Evolutionary conservation across 64 coral and sea anemone genomes (phyloP), one percentile per base, ranked within the genome.

Genomic region (Pocillopora damicornis): DNA sequence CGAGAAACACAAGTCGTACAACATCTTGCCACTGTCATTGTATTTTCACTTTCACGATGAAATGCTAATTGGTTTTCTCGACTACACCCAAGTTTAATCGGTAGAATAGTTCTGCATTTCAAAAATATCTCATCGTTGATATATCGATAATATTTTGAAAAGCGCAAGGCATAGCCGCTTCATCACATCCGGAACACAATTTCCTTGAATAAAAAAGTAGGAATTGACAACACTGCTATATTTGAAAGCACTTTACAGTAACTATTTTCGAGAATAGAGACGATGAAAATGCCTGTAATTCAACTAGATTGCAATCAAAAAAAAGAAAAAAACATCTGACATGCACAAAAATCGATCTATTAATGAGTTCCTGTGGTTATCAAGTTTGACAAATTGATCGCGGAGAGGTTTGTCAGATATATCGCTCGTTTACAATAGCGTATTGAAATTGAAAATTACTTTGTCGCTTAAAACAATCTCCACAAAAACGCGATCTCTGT

Each of bases 341-440:
- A 22, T 4, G 9, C 18, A 71, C 67, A n/a, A 26, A 71, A n/a
- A 71, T 23, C 22, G 20, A 11, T 71, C 25, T 71, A 10, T 23
- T 71, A 71, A 71, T 71, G 67, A 71, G 67, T 71, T 71, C n/a
- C n/a, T 71, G 67, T 23, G 22, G 20, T 71, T 71, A 71, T 71
- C 67, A 71, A 71, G 67, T 71, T 71, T 71, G 18, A 71, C 67
- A 71, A 71, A 71, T 71, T 71, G 20, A 71, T n/a, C 20, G 20
- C 22, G 7, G 20, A 23, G 23, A 71, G 67, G 11, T 23, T 71
- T 23, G 67, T 9, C 17, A 23, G 20, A 11, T 63, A 22, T 71
- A 71, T 71, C 67, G 25, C 25, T 22, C 67, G 67, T 71, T 78
- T 77, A 77, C 75, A 77, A 77, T 57, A 58, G 15, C 18, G 15